Evolutionary conservation across 2,113 vertebrate species (phyloP).

Genomic region (Oceanodroma tethys): DNA sequence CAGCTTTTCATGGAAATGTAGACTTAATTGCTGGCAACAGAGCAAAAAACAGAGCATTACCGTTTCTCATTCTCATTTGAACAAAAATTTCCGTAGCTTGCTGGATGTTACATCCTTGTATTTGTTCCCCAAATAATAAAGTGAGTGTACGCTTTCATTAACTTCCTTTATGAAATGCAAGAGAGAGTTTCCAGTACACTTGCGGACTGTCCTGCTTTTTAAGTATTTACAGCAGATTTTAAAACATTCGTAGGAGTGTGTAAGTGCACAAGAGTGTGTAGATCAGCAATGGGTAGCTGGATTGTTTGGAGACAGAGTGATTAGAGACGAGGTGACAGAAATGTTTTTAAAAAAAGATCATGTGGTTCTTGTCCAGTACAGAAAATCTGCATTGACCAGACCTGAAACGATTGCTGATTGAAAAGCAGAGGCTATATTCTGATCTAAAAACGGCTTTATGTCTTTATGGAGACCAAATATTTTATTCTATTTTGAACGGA

Average conservation of each 20-base stretch:
- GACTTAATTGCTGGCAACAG: not conserved
- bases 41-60: not conserved
- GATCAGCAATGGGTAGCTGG: not conserved
- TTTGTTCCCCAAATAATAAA: not conserved
- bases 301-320: not conserved
- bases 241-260: not conserved
- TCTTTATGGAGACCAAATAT: not conserved
- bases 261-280: no score
- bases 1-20: not conserved
- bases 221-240: not conserved
- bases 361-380: not conserved
- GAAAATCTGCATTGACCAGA: not conserved
- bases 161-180: not conserved
- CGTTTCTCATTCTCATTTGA: not conserved
- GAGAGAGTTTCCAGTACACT: not conserved
- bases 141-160: fast-evolving
- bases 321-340: not conserved
- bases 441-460: not conserved
- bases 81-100: not conserved
- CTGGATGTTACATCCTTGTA: not conserved
- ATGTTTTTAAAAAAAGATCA: not conserved
- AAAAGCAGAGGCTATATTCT: not conserved
- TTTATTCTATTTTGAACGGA: not conserved
- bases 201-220: not conserved
- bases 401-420: not conserved